Evolutionary conservation across 1,140 invertebrate genomes (phyloP).

Genomic region (Drosophila mayri): DNA sequence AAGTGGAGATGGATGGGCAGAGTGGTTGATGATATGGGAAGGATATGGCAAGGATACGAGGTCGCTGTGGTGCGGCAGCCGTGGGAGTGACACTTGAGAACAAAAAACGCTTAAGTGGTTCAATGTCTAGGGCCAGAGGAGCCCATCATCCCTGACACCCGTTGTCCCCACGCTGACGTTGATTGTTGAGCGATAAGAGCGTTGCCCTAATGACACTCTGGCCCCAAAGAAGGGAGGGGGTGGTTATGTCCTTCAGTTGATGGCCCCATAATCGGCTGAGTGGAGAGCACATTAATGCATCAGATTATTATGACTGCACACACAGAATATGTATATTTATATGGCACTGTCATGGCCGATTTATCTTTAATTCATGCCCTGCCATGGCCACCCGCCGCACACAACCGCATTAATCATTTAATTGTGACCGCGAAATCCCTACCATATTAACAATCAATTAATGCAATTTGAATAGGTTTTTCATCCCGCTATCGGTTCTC

Average conservation of each 20-base stretch:
- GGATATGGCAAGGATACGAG: background rate
- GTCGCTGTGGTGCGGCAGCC: slow-evolving; percentile 13
- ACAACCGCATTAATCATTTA: slow-evolving; percentile 72
- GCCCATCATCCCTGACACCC: slow-evolving; percentile 5
- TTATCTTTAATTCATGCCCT: slow-evolving; percentile 28
- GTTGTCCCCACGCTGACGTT: slow-evolving; percentile 33
- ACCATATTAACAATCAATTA: slow-evolving; percentile 77
- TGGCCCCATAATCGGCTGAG: slow-evolving; percentile 41
- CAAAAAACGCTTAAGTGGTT: slow-evolving; percentile 54
- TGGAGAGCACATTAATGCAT: slow-evolving; percentile 39
- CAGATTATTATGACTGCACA: slow-evolving; percentile 14
- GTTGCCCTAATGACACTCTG: slow-evolving; percentile 59
- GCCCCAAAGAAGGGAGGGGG: background rate
- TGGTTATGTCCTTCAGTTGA: slow-evolving; percentile 35
- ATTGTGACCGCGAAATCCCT: slow-evolving; percentile 64
- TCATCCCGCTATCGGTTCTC: slow-evolving; percentile 19
- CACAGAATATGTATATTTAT: background rate
- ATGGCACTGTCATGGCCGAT: slow-evolving; percentile 5
- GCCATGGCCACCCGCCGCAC: background rate
- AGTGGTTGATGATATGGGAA: slow-evolving; percentile 27
- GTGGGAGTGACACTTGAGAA: slow-evolving; percentile 54
- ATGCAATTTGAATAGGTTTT: slow-evolving; percentile 61
- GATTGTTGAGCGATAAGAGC: slow-evolving; percentile 68
- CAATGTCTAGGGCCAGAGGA: slow-evolving; percentile 18
- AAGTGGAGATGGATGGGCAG: slow-evolving; percentile 18